Percentiles rank a stretch among this genome's conserved stretches.
Evolutionary conservation across 2,888 invertebrate genomes (phyloP).

Genomic region (Clusia tigrina): DNA sequence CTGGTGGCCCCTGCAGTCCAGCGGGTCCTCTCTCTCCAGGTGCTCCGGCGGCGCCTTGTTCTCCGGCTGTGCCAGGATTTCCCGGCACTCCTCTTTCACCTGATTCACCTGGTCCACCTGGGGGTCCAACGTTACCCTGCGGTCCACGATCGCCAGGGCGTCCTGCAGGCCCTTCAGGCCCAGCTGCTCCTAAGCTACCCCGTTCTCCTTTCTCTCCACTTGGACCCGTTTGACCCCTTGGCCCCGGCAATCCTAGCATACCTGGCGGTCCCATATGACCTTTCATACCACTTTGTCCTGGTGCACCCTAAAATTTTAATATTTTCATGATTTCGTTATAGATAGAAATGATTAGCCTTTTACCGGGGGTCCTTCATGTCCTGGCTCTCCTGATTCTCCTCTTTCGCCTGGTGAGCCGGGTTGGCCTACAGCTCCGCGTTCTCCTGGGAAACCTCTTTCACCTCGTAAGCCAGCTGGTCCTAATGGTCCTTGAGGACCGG

Average conservation of each 20-base stretch:
- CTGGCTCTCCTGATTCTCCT: constrained; percentile 67
- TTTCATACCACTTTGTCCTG: constrained; percentile 76
- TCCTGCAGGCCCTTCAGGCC: constrained; percentile 77
- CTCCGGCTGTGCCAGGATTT: constrained; percentile 74
- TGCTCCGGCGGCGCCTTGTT: constrained; percentile 76
- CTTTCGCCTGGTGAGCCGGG: constrained; percentile 65
- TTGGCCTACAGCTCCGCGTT: constrained; percentile 75
- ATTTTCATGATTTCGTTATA: background rate
- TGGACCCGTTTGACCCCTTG: constrained; percentile 73
- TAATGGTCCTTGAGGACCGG: constrained; percentile 71
- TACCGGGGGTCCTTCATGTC: constrained; percentile 71
- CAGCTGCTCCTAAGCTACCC: constrained; percentile 72
- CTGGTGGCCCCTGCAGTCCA: constrained; percentile 76
- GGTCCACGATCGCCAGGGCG: constrained; percentile 79
- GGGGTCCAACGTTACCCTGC: constrained; percentile 77
- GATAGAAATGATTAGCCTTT: constrained; percentile 31
- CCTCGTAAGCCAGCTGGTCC: constrained; percentile 73
- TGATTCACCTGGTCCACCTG: constrained; percentile 82
- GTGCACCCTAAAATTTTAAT: constrained; percentile 62
- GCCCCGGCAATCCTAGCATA: constrained; percentile 80
- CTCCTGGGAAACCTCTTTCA: constrained; percentile 77
- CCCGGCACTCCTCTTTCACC: constrained; percentile 83
- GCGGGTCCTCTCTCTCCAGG: constrained; percentile 78
- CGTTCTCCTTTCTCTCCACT: constrained; percentile 72
- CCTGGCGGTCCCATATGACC: constrained; percentile 81